Evolutionary conservation across 2,113 vertebrate species (phyloP), one percentile per base, ranked within the genome.

Genomic region (Pelmatolapia mariae): DNA sequence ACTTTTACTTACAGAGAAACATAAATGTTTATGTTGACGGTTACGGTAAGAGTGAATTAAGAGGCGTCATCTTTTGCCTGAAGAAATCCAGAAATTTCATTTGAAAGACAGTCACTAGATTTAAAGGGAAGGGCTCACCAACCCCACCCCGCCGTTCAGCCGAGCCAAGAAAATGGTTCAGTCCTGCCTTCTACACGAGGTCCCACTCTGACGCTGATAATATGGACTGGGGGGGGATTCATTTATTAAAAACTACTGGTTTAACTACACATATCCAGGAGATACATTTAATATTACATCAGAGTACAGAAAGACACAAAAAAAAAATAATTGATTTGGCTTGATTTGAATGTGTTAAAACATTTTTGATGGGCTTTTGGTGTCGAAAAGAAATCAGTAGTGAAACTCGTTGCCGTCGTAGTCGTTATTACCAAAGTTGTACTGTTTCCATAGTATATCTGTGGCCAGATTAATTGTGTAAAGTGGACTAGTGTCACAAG

Each of bases 121-220:
- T 63, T 31, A 76, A 33, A 56, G 31, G 45, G 19, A 78, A 83
- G 80, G 29, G 33, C 52, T 18, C 31, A 43, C 19, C 1, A 78
- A 50, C 54, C 24, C 81, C n/a, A 50, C 22, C 13, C 10, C 4
- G 86, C 80, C 45, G 76, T 54, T 52, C 61, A 66, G 33, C 19
- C 33, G 61, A 66, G 61, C 61, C 61, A 66, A 38, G 33, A 7
- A 4, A 87, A 86, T 93, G 87, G 89, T 90, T 88, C 59, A 81
- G 80, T 92, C 91, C 85, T 22, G 13, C 3, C 6, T 10, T 15
- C 8, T 0, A 13, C 2, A 10, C 1, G 91, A 94, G 19, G 85
- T 87, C 86, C 83, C 91, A 92, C 92, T 93, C 88, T 16, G 6
- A 16, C 63, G 33, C 31, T 19, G 7, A 36, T 53, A 2, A 10